Evolutionary conservation across 2,113 vertebrate genomes (phyloP).

Genomic region (Haplochromis vanheusdeni): DNA sequence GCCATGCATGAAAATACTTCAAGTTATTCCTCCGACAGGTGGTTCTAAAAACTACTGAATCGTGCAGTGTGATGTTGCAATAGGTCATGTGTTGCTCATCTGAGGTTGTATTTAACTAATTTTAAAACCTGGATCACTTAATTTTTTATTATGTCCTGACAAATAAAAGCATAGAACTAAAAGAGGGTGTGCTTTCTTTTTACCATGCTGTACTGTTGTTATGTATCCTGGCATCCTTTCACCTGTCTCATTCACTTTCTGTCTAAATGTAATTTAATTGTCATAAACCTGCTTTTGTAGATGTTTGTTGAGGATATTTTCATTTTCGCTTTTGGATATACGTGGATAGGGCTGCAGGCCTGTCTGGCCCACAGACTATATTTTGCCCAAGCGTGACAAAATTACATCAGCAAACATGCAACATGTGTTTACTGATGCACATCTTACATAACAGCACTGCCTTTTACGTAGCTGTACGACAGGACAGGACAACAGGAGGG

Average conservation of each 20-base stretch:
- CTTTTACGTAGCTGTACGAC: not conserved
- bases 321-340: not conserved
- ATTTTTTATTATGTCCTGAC: not conserved
- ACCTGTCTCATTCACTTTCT: not conserved
- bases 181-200: not conserved
- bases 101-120: not conserved
- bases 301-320: not conserved
- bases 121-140: not conserved
- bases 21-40: not conserved
- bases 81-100: not conserved
- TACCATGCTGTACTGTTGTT: not conserved
- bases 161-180: not conserved
- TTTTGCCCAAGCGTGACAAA: fast-evolving
- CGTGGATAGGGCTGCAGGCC: not conserved
- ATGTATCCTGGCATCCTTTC: not conserved
- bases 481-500: not conserved
- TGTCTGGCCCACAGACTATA: not conserved
- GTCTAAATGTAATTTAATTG: not conserved
- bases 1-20: not conserved
- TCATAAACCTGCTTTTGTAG: not conserved
- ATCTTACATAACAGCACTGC: not conserved
- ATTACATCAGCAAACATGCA: not conserved
- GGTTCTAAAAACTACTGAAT: not conserved
- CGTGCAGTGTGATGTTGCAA: not conserved
- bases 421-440: not conserved